A percentile compares a stretch with the other conserved stretches of the same genome.
Evolutionary conservation across 2,113 vertebrate genomes (phyloP).

Genomic region (Anoura caudifer): DNA sequence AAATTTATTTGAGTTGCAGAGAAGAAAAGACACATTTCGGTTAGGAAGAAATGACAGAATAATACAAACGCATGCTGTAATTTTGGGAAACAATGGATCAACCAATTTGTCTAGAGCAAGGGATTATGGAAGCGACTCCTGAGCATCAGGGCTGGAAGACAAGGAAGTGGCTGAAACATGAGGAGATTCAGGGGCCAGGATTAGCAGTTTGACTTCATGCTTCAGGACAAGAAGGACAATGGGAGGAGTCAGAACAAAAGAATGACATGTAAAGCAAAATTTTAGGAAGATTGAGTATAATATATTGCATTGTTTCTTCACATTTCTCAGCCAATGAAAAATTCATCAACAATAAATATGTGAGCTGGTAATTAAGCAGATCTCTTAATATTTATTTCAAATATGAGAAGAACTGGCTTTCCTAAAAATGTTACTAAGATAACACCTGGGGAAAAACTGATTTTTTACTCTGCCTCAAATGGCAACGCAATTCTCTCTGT

Average conservation of each 20-base stretch:
- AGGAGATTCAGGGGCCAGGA: background rate
- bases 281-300: background rate
- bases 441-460: background rate
- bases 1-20: background rate
- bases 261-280: background rate
- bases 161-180: background rate
- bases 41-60: background rate
- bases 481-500: background rate
- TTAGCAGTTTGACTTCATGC: background rate
- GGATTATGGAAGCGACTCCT: background rate
- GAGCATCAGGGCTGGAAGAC: background rate
- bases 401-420: background rate
- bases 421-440: background rate
- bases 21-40: background rate
- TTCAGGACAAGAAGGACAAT: background rate
- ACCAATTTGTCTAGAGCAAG: background rate
- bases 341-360: constrained; percentile 1
- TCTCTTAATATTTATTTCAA: background rate
- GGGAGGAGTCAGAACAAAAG: background rate
- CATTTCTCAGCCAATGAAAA: background rate
- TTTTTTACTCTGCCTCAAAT: background rate
- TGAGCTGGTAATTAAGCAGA: background rate
- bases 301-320: background rate
- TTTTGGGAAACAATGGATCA: background rate
- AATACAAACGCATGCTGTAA: background rate